Evolutionary conservation across 2,888 invertebrate genomes (phyloP), one percentile per base, ranked within the genome.

Genomic region (Timema podura): DNA sequence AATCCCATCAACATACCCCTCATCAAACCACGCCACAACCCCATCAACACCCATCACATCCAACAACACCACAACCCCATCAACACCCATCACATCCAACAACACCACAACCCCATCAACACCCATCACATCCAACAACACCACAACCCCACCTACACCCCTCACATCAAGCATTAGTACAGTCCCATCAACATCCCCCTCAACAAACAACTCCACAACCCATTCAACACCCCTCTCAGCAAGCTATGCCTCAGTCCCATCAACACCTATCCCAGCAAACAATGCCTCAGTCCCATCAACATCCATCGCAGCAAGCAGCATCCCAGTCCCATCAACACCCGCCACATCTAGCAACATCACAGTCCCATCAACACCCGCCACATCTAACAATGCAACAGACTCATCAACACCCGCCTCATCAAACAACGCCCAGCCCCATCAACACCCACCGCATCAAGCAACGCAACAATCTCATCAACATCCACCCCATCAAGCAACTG

Each of bases 91-190:
- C 68, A 65, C 68, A 65, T 48, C 65, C 67, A 15, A 67, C 13
- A 15, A 68, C 64, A 46, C 59, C 67, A 48, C 72, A 71, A 7
- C 65, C 70, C 75, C n/a, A n/a, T n/a, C n/a, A n/a, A n/a, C n/a
- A n/a, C n/a, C n/a, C n/a, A n/a, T n/a, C n/a, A n/a, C n/a, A n/a
- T n/a, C n/a, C 67, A 15, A 67, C 13, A 15, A 68, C 64, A 46
- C 59, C 67, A 48, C 72, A 71, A 7, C 65, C 30, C 30, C 30
- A 30, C 30, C 30, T 30, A 30, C 30, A 30, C 30, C 30, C 30
- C 30, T 30, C 30, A 30, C 30, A 30, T 30, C 30, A 30, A 30
- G 30, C 30, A 30, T 30, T 30, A 30, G 30, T 30, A 30, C 30
- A 30, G 30, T 30, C 30, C 30, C 30, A 30, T 30, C 30, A 30